Percentiles rank a stretch among this genome's conserved stretches.
Evolutionary conservation across 2,113 vertebrate genomes (phyloP).

Genomic region (Hoplias malabaricus): DNA sequence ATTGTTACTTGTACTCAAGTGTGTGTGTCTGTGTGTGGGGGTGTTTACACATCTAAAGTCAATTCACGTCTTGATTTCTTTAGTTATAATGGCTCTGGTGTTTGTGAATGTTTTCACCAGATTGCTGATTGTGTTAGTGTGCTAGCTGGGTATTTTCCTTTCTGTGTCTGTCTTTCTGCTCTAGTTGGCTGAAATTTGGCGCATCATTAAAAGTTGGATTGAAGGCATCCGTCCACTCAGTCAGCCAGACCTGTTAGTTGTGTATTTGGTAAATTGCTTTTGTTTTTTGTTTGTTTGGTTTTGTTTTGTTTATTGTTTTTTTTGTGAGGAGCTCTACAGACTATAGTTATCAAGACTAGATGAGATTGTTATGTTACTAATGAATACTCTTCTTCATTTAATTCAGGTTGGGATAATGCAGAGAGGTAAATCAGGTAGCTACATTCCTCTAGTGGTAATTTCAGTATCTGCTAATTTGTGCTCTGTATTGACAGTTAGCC

Average conservation of each 20-base stretch:
- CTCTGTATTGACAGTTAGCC: slow-evolving; percentile 35
- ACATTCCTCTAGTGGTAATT: slow-evolving; percentile 31
- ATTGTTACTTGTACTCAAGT: too few relatives aligned
- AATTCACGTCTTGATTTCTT: too few relatives aligned
- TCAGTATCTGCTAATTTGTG: slow-evolving; percentile 37
- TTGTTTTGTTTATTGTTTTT: background rate
- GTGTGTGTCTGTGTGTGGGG: too few relatives aligned
- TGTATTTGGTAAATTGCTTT: background rate
- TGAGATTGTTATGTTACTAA: slow-evolving; percentile 1
- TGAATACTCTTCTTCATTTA: slow-evolving; percentile 5
- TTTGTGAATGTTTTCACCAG: too few relatives aligned
- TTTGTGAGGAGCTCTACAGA: background rate
- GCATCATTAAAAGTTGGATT: background rate
- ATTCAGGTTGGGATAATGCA: slow-evolving; percentile 1
- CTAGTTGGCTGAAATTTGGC: too few relatives aligned
- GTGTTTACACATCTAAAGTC: too few relatives aligned
- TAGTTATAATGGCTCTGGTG: too few relatives aligned
- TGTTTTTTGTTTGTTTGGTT: background rate
- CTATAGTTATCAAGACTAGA: background rate
- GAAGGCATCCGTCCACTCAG: background rate
- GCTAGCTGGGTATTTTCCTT: too few relatives aligned
- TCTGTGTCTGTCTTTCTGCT: too few relatives aligned
- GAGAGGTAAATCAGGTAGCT: slow-evolving; percentile 17
- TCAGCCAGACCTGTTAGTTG: background rate
- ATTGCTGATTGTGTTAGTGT: too few relatives aligned